Evolutionary conservation across 2,113 vertebrate species (phyloP).

Genomic region (Oxyura jamaicensis): DNA sequence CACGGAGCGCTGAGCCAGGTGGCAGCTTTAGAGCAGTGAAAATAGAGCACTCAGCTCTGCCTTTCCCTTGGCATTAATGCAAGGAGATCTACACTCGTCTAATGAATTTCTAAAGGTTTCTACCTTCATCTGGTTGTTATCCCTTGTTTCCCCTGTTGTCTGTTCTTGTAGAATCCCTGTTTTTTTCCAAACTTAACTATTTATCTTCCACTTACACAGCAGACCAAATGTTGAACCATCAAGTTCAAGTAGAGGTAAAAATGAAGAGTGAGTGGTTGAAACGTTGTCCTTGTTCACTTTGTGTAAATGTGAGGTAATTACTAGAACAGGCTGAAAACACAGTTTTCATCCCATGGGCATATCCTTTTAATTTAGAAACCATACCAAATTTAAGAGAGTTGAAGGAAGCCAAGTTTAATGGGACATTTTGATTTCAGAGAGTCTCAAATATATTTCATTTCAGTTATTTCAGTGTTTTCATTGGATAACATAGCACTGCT

Average conservation of each 20-base stretch:
- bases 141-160: background rate
- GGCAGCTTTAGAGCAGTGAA: background rate
- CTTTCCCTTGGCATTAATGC: background rate
- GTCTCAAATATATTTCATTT: background rate
- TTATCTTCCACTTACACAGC: background rate
- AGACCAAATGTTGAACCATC: background rate
- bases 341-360: background rate
- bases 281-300: background rate
- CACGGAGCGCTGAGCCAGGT: background rate
- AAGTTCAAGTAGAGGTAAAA: background rate
- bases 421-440: constrained; percentile 12
- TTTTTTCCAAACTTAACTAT: background rate
- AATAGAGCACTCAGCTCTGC: background rate
- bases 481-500: background rate
- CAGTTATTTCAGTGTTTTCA: background rate
- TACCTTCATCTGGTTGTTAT: background rate
- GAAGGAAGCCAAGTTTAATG: constrained; percentile 1
- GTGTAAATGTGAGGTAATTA: background rate
- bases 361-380: constrained; percentile 16
- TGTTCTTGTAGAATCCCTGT: background rate
- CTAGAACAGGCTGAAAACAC: background rate
- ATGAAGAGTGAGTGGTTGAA: background rate
- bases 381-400: background rate
- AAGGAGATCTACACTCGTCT: background rate
- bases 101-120: background rate